phyloP scores from a whole-genome alignment of 2,113 vertebrate genomes.

The Uria aalge region DNA sequence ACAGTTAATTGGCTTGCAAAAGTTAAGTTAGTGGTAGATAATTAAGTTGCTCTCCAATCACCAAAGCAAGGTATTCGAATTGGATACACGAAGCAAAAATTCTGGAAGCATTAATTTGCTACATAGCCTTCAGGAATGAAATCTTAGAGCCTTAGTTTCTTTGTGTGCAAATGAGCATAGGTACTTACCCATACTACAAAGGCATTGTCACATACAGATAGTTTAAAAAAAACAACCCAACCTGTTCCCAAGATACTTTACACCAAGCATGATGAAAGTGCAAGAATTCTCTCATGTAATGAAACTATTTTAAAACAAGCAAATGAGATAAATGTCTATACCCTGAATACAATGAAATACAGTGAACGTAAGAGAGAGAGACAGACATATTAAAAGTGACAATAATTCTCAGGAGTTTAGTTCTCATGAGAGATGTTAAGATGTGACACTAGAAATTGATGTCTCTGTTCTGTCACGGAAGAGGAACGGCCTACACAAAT shows the following conservation, averaged over 20 bases:
- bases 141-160: not conserved
- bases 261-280: not conserved
- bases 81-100: not conserved
- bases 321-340: not conserved
- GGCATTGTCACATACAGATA: not conserved
- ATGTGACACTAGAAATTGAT: not conserved
- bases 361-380: not conserved
- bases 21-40: not conserved
- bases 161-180: not conserved
- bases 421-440: not conserved
- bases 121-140: not conserved
- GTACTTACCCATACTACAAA: not conserved
- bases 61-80: not conserved
- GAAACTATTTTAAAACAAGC: not conserved
- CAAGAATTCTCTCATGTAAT: not conserved
- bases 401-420: not conserved
- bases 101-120: not conserved
- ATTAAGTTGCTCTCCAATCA: not conserved
- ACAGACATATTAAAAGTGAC: not conserved
- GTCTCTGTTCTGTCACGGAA: not conserved
- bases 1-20: constrained; percentile 1
- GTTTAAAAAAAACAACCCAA: not conserved
- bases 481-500: not conserved
- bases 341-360: not conserved
- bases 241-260: not conserved